Base-by-base conservation (phyloP, 1,140 invertebrate genomes). In the Drosophila repleta region DNA sequence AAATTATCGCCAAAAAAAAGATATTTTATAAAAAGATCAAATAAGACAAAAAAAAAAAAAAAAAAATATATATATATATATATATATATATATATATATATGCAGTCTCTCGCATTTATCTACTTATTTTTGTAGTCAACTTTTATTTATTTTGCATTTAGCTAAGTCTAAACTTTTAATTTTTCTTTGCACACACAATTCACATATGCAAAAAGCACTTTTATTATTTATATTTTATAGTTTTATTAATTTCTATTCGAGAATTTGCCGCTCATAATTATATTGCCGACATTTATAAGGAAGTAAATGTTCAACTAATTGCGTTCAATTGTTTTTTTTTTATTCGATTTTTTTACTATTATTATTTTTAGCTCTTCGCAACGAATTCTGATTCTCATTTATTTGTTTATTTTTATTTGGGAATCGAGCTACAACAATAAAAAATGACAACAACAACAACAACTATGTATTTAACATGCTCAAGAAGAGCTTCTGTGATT, bases 281-380 rank as follows among this genome's bases (percentile, higher is more conserved):
- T 56, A 51, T 70, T 64, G 51, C 6, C 20, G 43, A 39, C 18
- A 43, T 45, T 18, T 43, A 66, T 71, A 52, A 71, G 68, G 68
- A 66, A 71, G 62, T 71, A 65, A 56, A 51, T 65, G 32, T 32
- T 29, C 17, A 8, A 55, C 49, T 45, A 66, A 71, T 66, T 64
- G 68, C 37, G 51, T 49, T 56, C 32, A 52, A 63, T 63, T 63
- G 43, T 61, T 43, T 49, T 41, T 41, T 41, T 1, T 41, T 41
- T 15, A n/a, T 17, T 41, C 0, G 3, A 15, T 8, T 43, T 13
- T 35, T 35, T 35, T 2, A 11, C 6, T 35, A 2, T 11, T 35
- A 35, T 35, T 56, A 48, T 65, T 56, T 56, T 56, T 41, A 26
- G 26, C n/a, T 62, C 17, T 32, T 41, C 29, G 32, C 29, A 18